A percentile compares a stretch with the other conserved stretches of the same genome.
Conservation (phyloP, 1,140 invertebrate genomes). For the Arion vulgaris region DNA sequence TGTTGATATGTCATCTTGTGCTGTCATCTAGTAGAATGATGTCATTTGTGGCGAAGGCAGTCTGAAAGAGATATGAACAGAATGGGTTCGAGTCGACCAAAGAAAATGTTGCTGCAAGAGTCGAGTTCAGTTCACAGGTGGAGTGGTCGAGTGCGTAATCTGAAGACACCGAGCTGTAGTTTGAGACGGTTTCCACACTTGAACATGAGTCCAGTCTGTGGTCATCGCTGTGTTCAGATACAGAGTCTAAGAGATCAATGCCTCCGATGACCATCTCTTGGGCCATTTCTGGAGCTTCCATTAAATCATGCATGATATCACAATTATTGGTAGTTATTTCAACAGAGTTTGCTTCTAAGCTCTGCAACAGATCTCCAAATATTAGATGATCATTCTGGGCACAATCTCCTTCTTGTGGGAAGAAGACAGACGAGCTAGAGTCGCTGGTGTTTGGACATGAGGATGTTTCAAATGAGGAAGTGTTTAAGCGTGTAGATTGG, state of each 20-base stretch:
- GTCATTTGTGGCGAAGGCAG: neutral
- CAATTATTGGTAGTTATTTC: neutral
- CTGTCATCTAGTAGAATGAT: neutral
- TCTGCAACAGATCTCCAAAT: neutral
- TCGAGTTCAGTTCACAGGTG: neutral
- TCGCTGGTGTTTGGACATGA: neutral
- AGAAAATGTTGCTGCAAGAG: neutral
- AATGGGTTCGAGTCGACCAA: neutral
- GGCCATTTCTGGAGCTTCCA: neutral
- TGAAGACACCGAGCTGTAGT: neutral
- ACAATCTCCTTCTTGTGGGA: neutral
- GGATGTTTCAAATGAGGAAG: neutral
- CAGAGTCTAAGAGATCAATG: neutral
- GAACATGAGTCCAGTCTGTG: constrained; percentile 6
- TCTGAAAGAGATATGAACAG: neutral
- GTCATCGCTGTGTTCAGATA: neutral
- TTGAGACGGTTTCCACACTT: neutral
- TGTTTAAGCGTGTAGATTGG: neutral
- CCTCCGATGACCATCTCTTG: constrained; percentile 20
- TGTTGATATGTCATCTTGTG: neutral
- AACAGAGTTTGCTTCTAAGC: neutral
- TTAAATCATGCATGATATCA: neutral
- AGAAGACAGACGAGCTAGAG: neutral
- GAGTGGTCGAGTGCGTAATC: neutral
- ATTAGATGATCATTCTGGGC: neutral